Evolutionary conservation across 1,140 invertebrate genomes (phyloP), one percentile per base, ranked within the genome.

Genomic region (Conus betulinus): DNA sequence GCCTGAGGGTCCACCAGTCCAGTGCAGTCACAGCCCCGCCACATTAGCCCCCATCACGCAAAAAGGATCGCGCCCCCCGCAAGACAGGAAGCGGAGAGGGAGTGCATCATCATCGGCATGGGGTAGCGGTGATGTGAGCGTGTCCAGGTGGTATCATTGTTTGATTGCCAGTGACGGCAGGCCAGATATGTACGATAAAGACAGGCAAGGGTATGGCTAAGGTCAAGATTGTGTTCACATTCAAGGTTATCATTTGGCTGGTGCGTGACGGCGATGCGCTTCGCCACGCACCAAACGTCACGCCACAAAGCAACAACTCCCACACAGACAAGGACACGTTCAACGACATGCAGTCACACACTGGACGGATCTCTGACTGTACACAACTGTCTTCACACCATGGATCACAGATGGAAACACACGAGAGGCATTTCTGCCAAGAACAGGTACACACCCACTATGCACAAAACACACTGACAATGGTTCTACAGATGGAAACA

Each of bases 21-120:
- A 15, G 57, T 60, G 90, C 93, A 88, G 86, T 55, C 91, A 89
- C 85, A 89, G 76, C 81, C 82, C 71, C 51, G 10, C 20, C 25
- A 15, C 78, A 81, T 55, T 76, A 79, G 51, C 76, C 82, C 85
- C 88, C 87, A 81, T 63, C 84, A 83, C 52, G 84, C 15, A 53
- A 63, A 71, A 53, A 63, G 85, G 86, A 39, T 86, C 88, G 90
- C 88, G 63, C 89, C 90, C 82, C 84, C 52, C 84, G 27, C 84
- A 39, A 85, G 57, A 85, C 13, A 60, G 57, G 57, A 11, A 60
- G 57, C 57, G 52, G 82, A 60, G 57, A 60, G 57, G 57, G 39
- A 39, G 39, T n/a, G n/a, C 0, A 39, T 0, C 15, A 71, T 20
- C 67, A 71, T 71, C 67, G 23, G 67, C 67, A n/a, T n/a, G 13